These are phyloP conservation scores for Megamerina dolium DNA, from an alignment of 2,888 invertebrate species.

Conservation along the genomic window DNA sequence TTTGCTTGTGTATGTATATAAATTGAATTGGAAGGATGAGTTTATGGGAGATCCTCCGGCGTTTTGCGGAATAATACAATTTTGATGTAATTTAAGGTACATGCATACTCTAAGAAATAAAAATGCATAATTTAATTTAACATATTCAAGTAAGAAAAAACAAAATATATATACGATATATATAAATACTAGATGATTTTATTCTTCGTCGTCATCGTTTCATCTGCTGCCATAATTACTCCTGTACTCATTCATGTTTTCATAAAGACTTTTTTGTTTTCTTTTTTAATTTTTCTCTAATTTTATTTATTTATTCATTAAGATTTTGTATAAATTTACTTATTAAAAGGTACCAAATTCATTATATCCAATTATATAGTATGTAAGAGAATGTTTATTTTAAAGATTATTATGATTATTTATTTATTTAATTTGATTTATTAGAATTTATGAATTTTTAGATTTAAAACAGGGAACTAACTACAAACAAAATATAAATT, in stretches of 20 bases:
- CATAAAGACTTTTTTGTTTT: too few species aligned
- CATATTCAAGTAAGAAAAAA: too few species aligned
- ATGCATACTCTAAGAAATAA: too few species aligned
- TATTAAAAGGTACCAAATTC: slow-evolving; percentile 41
- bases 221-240: not conserved
- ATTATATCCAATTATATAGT: slow-evolving; percentile 15
- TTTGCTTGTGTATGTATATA: too few species aligned
- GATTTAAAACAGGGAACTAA: slow-evolving; percentile 35
- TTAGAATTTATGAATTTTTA: slow-evolving; percentile 29
- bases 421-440: too few species aligned
- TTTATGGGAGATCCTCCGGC: slow-evolving; percentile 11
- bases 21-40: slow-evolving; percentile 23
- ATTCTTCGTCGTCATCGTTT: too few species aligned
- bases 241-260: too few species aligned
- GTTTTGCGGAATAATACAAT: not conserved
- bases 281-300: not conserved
- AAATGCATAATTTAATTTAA: too few species aligned
- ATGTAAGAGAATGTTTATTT: too few species aligned
- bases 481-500: slow-evolving; percentile 15
- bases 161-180: not conserved
- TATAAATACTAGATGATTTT: not conserved
- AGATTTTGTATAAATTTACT: slow-evolving; percentile 6
- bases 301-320: slow-evolving; percentile 10
- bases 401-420: slow-evolving; percentile 18
- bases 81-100: too few species aligned